These are phyloP conservation scores for Delichon dasypus DNA, from an alignment of 2,797 vertebrate species.

Conservation along the genomic window DNA sequence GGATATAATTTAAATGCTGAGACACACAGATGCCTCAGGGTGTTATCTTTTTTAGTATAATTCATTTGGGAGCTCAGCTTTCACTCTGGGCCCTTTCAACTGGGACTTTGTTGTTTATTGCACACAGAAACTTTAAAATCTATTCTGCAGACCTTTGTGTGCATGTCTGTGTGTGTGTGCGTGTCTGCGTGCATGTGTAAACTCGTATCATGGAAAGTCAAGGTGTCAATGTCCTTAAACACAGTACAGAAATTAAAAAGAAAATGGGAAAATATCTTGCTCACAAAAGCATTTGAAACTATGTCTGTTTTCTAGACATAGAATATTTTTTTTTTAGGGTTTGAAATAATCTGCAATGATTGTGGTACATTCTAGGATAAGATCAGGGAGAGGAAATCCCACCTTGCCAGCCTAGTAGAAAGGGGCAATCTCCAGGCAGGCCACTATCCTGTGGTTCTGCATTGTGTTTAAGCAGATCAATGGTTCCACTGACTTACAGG, in stretches of 20 bases:
- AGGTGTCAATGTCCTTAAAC: constrained; percentile 58
- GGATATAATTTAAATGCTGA: constrained; percentile 81
- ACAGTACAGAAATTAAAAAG: constrained; percentile 32
- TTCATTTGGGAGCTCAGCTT: constrained; percentile 77
- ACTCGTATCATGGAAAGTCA: constrained; percentile 22
- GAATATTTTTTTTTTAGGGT: not conserved
- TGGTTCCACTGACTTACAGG: not conserved
- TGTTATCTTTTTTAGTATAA: constrained; percentile 78
- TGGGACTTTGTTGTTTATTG: constrained; percentile 76
- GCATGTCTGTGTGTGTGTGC: not conserved
- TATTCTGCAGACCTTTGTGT: constrained; percentile 45
- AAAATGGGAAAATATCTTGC: constrained; percentile 15
- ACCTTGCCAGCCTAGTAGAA: not conserved
- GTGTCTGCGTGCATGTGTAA: not conserved
- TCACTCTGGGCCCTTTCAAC: constrained; percentile 77
- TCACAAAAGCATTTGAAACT: not conserved
- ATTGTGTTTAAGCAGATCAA: not conserved
- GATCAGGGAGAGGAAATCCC: not conserved
- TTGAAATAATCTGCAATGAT: not conserved
- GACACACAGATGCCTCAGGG: constrained; percentile 80
- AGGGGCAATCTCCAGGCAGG: not conserved
- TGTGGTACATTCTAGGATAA: not conserved
- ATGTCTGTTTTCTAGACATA: not conserved
- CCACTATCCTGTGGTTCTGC: not conserved
- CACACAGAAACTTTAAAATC: constrained; percentile 73